Evolutionary conservation across 2,888 invertebrate genomes (phyloP).

Genomic region (Therioaphis trifolii): DNA sequence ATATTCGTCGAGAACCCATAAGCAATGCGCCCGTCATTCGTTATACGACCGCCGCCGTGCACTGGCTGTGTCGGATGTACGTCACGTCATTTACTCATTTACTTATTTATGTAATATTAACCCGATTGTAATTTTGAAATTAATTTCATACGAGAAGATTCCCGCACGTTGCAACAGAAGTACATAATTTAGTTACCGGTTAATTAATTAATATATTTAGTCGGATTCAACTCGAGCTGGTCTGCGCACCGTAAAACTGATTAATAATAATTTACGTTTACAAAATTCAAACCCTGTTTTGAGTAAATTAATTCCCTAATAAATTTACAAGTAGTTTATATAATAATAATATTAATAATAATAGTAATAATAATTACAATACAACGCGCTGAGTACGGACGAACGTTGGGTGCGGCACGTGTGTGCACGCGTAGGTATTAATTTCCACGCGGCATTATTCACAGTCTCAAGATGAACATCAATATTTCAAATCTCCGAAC

Average conservation of each 20-base stretch:
- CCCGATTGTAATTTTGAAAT: slow-evolving; percentile 4
- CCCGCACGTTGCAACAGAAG: neutral
- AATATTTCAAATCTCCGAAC: too few species aligned
- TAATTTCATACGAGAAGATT: slow-evolving; percentile 10
- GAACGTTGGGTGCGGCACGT: too few species aligned
- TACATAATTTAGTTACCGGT: neutral
- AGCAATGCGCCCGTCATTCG: too few species aligned
- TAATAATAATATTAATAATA: slow-evolving; percentile 18
- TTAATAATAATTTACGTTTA: slow-evolving; percentile 21
- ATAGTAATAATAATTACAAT: too few species aligned
- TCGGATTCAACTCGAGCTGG: neutral
- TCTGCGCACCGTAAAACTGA: neutral
- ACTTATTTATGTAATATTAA: neutral
- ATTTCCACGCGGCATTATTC: too few species aligned
- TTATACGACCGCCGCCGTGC: too few species aligned
- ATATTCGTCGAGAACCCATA: too few species aligned
- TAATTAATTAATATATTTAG: slow-evolving; percentile 28
- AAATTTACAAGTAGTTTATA: neutral
- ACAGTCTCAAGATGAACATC: too few species aligned
- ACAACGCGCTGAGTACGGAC: too few species aligned
- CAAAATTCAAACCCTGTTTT: neutral
- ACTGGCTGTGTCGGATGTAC: neutral
- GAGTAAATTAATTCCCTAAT: neutral
- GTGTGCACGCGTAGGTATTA: too few species aligned
- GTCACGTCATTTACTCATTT: neutral